Conservation (phyloP, 2,888 invertebrate genomes). For the Ryuthela nishihirai region DNA sequence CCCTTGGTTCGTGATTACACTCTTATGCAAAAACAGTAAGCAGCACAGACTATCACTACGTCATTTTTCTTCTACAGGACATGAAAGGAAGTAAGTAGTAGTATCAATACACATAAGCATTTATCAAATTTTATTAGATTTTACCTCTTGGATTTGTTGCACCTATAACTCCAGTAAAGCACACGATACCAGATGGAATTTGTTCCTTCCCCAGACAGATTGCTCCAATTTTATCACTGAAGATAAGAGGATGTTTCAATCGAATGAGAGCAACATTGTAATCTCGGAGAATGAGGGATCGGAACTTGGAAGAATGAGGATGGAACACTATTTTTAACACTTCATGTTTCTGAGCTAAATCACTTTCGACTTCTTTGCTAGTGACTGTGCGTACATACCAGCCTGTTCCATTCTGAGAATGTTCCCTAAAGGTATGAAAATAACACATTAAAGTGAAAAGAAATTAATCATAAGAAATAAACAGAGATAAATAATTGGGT, state of each 20-base stretch:
- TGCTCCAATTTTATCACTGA: constrained; percentile 58
- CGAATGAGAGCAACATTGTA: constrained; percentile 60
- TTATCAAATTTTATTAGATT: no score
- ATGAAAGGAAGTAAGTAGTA: no score
- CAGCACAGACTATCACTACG: no score
- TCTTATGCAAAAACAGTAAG: no score
- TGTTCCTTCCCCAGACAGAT: constrained; percentile 57
- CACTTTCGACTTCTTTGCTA: constrained; percentile 9
- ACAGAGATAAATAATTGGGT: no score
- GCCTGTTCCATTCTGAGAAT: constrained; percentile 24
- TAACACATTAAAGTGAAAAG: neutral
- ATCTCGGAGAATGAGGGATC: constrained; percentile 44
- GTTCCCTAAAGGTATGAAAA: constrained; percentile 12
- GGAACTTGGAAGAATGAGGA: constrained; percentile 43
- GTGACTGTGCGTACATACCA: constrained; percentile 28
- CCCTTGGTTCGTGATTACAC: no score
- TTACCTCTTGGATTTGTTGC: constrained; percentile 29
- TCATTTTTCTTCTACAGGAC: no score
- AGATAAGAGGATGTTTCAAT: constrained; percentile 55
- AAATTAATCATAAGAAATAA: neutral
- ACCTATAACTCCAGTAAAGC: constrained; percentile 38
- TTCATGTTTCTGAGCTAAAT: constrained; percentile 21
- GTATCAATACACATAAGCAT: no score
- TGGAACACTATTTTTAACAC: constrained; percentile 37
- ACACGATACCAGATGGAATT: constrained; percentile 50